Evolutionary conservation across 2,113 vertebrate species (phyloP), one percentile per base, ranked within the genome.

Genomic region (Otus sunia): DNA sequence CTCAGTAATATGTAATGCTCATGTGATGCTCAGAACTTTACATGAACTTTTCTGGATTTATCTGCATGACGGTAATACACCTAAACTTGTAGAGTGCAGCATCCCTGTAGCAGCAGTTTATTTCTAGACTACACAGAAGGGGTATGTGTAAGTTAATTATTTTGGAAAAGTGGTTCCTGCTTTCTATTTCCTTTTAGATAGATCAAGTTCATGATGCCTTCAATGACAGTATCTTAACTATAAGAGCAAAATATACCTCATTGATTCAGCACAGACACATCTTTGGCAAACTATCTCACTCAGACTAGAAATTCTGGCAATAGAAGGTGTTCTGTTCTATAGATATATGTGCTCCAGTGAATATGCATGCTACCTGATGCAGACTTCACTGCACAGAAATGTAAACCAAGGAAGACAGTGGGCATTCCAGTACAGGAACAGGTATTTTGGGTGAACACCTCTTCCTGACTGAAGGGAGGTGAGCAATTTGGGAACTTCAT

Each of bases 341-440:
- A 20, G 7, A 15, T 41, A 13, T 41, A 4, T 20, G 29, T 37
- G 11, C 15, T 50, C 29, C 11, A 32, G 26, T 15, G 26, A 13
- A 26, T 26, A 34, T 9, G 29, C 15, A 9, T 3, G 6, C 7
- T 20, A 53, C 47, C 29, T 34, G 15, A 22, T 21, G 26, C 32
- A 87, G 60, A 32, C 5, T 81, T 63, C 37, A 55, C 18, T 13
- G 18, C 0, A 0, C 20, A 52, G 49, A 76, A 43, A 15, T 0
- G 2, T 41, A 85, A 60, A 78, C 78, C 26, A 72, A 67, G 43
- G 23, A 89, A 86, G 72, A 92, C 5, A 77, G n/a, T 32, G 18
- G 26, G 13, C 16, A 32, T 72, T 87, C 69, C 50, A 74, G 34
- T 56, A 63, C 37, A 89, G 50, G 23, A 90, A 71, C 49, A 29